Conservation (phyloP, 2,113 vertebrate genomes). For the Sisor rabdophorus region DNA sequence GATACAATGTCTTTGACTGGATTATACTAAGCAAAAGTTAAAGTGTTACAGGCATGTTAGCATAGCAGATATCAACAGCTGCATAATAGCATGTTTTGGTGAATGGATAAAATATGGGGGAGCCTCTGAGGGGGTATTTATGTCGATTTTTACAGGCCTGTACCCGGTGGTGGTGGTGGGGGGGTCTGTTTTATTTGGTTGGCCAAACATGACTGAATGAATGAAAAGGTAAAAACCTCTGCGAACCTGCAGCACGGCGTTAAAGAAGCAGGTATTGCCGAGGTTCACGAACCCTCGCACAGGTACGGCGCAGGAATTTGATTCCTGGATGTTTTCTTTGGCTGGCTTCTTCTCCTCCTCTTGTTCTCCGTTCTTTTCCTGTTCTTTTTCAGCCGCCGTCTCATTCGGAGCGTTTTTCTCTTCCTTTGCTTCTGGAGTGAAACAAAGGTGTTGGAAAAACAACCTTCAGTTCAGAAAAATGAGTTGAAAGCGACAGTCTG, state of each 20-base stretch:
- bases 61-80: neutral
- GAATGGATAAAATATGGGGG: no score
- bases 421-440: constrained; percentile 36
- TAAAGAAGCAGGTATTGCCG: constrained; percentile 97
- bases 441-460: neutral
- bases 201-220: no score
- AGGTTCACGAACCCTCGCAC: constrained; percentile 93
- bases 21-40: neutral
- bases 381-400: constrained; percentile 55
- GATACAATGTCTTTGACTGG: neutral
- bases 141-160: no score
- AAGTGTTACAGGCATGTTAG: neutral
- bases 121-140: no score
- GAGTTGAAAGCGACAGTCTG: no score
- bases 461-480: no score
- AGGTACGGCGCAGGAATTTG: constrained; percentile 57
- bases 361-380: constrained; percentile 65
- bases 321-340: constrained; percentile 60
- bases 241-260: constrained; percentile 92
- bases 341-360: constrained; percentile 68
- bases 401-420: constrained; percentile 35
- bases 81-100: neutral
- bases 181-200: no score
- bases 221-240: neutral
- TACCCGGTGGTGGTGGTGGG: no score